Evolutionary conservation across 2,113 vertebrate species (phyloP).

Genomic region (Anser cygnoides): DNA sequence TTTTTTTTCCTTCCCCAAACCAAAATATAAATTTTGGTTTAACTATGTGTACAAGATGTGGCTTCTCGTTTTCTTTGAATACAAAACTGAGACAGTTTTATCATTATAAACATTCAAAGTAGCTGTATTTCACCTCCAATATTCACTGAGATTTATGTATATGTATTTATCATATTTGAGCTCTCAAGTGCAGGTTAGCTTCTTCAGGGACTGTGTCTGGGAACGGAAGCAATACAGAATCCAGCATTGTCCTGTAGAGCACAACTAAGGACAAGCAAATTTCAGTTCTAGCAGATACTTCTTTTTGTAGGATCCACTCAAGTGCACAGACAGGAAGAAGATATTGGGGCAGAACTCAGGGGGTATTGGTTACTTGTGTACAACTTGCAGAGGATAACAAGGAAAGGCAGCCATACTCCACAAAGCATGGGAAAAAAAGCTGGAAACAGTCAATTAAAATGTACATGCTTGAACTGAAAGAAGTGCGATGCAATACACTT

Average conservation of each 20-base stretch:
- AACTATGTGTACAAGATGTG: background rate
- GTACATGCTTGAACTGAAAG: background rate
- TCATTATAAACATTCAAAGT: background rate
- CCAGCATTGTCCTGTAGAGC: background rate
- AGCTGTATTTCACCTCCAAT: background rate
- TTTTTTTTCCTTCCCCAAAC: background rate
- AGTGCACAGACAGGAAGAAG: background rate
- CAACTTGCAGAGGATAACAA: background rate
- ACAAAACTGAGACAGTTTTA: background rate
- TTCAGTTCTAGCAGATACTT: background rate
- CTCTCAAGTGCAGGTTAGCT: background rate
- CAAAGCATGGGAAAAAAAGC: background rate
- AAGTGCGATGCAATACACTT: background rate
- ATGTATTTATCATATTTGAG: background rate
- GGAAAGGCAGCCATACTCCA: background rate
- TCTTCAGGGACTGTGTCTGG: background rate
- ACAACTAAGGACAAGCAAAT: background rate
- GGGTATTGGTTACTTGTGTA: background rate
- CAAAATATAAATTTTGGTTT: background rate
- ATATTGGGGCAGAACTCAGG: background rate
- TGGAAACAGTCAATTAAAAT: background rate
- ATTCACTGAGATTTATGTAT: background rate
- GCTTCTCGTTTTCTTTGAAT: background rate
- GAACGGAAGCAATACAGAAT: background rate
- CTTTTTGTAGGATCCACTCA: background rate